A percentile compares a stretch with the other conserved stretches of the same genome.
phyloP scores from a whole-genome alignment of 1,140 invertebrate genomes.

The Leucophenga varia region DNA sequence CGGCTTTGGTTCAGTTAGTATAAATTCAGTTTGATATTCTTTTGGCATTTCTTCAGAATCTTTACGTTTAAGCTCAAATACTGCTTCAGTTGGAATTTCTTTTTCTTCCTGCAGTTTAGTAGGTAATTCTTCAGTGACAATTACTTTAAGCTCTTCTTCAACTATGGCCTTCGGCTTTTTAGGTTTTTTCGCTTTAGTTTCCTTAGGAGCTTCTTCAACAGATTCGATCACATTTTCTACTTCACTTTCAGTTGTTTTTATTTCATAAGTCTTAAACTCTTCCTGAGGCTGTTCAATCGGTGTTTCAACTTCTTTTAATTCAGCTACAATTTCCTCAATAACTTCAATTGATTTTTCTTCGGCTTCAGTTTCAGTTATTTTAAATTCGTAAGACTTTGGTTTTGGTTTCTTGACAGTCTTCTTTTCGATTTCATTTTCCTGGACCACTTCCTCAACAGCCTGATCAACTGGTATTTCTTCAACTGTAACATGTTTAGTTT shows the following conservation, averaged over 20 bases:
- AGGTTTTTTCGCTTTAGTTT: constrained; percentile 13
- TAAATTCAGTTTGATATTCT: constrained; percentile 32
- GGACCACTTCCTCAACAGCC: constrained; percentile 18
- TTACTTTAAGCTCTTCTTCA: constrained; percentile 6
- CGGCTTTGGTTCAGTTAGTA: constrained; percentile 37
- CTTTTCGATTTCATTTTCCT: constrained; percentile 26
- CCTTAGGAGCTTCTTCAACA: constrained; percentile 18
- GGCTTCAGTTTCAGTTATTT: constrained; percentile 36
- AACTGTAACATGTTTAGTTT: constrained; percentile 30
- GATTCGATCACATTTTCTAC: constrained; percentile 24
- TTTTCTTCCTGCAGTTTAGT: constrained; percentile 22
- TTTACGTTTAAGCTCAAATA: constrained; percentile 39
- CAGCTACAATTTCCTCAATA: constrained; percentile 21
- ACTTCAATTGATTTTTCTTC: constrained; percentile 26
- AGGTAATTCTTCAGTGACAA: constrained; percentile 1
- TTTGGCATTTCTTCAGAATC: constrained; percentile 21
- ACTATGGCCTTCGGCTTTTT: constrained; percentile 5
- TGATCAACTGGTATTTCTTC: constrained; percentile 22
- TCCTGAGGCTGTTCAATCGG: constrained; percentile 35
- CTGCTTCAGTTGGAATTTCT: constrained; percentile 29
- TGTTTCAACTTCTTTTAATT: no score
- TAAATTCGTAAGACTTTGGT: constrained; percentile 37
- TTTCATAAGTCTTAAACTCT: constrained; percentile 36
- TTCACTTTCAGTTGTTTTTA: constrained; percentile 34
- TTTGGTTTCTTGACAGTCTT: constrained; percentile 12